These are phyloP conservation scores for Halictus ligatus DNA, from an alignment of 2,888 invertebrate genomes.

Conservation along the genomic window DNA sequence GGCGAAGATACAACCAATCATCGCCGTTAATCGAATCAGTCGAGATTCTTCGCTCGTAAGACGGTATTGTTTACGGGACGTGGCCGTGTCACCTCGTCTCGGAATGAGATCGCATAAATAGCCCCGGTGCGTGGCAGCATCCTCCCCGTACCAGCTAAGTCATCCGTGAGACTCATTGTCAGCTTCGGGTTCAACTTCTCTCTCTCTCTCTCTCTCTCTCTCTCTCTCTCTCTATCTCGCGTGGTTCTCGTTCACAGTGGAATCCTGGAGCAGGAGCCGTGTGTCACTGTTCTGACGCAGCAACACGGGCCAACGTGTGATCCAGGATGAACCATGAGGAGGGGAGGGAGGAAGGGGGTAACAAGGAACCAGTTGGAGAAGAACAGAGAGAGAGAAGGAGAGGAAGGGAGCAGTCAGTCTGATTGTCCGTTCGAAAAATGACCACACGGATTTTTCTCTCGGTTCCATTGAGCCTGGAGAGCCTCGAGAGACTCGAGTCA, in stretches of 20 bases:
- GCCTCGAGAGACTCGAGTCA: slow-evolving; percentile 60
- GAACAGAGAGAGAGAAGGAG: neutral
- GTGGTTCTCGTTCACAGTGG: slow-evolving; percentile 40
- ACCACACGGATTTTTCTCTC: slow-evolving; percentile 79
- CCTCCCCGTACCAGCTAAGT: slow-evolving; percentile 63
- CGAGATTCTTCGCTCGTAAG: slow-evolving; percentile 67
- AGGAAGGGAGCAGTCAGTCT: slow-evolving; percentile 44
- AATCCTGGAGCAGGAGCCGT: slow-evolving; percentile 60
- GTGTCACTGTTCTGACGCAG: slow-evolving; percentile 72
- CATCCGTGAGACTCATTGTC: slow-evolving; percentile 60
- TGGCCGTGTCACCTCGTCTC: slow-evolving; percentile 65
- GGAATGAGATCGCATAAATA: slow-evolving; percentile 74
- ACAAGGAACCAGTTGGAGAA: slow-evolving; percentile 22
- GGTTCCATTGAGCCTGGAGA: slow-evolving; percentile 73
- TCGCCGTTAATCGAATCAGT: slow-evolving; percentile 66
- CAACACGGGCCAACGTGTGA: slow-evolving; percentile 57
- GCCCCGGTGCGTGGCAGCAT: slow-evolving; percentile 45
- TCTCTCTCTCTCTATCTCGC: slow-evolving; percentile 7
- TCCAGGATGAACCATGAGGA: slow-evolving; percentile 30
- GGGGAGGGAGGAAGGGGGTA: slow-evolving; percentile 34
- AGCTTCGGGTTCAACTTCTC: slow-evolving; percentile 37
- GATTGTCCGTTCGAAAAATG: slow-evolving; percentile 76
- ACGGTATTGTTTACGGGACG: slow-evolving; percentile 71
- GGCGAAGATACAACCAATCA: slow-evolving; percentile 57
- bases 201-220: slow-evolving; percentile 9